Evolutionary conservation across 1,140 invertebrate species (phyloP).

Genomic region (silkworm (Bombyx mori)): ASM3026992v2 NC_085131.1:10512501-10513000

Average conservation of each 20-base stretch:
- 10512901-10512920: conserved; percentile 51
- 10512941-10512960: conserved; percentile 20
- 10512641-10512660: too few species aligned
- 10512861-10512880: conserved; percentile 49
- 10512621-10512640: too few species aligned
- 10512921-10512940: conserved; percentile 50
- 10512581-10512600: too few species aligned
- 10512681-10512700: too few species aligned
- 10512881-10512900: conserved; percentile 61
- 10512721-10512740: too few species aligned
- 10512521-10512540: conserved; percentile 34
- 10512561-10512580: background rate
- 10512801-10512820: conserved; percentile 1
- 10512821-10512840: conserved; percentile 22
- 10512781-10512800: too few species aligned
- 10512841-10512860: conserved; percentile 13
- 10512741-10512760: too few species aligned
- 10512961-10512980: conserved; percentile 1
- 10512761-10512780: too few species aligned
- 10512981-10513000: too few species aligned
- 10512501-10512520: conserved; percentile 64
- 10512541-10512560: conserved; percentile 7
- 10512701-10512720: too few species aligned
- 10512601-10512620: too few species aligned
- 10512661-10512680: too few species aligned